These are phyloP conservation scores for Caenorhabditis sp. DNA, from an alignment of 2,888 invertebrate genomes.

Conservation along the genomic window DNA sequence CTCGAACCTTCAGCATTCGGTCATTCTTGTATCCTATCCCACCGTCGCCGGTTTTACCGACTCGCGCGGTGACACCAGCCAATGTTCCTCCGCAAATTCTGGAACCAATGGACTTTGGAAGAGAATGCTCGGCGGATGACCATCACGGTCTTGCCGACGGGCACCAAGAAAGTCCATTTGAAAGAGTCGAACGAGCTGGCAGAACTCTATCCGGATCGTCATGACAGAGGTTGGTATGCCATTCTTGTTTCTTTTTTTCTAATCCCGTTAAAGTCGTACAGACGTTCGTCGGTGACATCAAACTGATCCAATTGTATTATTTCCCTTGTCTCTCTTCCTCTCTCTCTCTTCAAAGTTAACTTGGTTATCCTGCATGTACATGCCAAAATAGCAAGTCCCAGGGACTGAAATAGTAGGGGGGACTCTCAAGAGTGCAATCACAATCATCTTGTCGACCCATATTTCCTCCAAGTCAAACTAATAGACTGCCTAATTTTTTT, in stretches of 20 bases:
- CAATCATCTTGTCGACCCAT: conserved; percentile 34
- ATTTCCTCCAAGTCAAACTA: conserved; percentile 3
- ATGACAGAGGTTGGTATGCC: conserved; percentile 50
- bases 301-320: conserved; percentile 26
- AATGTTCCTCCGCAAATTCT: conserved; percentile 77
- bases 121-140: conserved; percentile 73
- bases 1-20: conserved; percentile 39
- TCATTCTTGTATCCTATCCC: conserved; percentile 27
- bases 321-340: no score
- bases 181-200: conserved; percentile 59
- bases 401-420: conserved; percentile 1
- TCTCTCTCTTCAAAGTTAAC: conserved; percentile 12
- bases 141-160: conserved; percentile 70
- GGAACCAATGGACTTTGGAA: conserved; percentile 76
- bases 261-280: conserved; percentile 39
- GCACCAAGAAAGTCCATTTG: conserved; percentile 71
- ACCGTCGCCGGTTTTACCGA: no score
- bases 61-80: conserved; percentile 14
- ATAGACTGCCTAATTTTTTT: conserved; percentile 21
- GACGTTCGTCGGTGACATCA: conserved; percentile 42
- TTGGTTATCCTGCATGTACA: conserved; percentile 8
- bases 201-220: conserved; percentile 62
- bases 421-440: conserved; percentile 48
- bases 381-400: conserved; percentile 22
- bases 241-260: conserved; percentile 12